Evolutionary conservation across 2,888 invertebrate genomes (phyloP).

Genomic region (Microctonus hyperodae): DNA sequence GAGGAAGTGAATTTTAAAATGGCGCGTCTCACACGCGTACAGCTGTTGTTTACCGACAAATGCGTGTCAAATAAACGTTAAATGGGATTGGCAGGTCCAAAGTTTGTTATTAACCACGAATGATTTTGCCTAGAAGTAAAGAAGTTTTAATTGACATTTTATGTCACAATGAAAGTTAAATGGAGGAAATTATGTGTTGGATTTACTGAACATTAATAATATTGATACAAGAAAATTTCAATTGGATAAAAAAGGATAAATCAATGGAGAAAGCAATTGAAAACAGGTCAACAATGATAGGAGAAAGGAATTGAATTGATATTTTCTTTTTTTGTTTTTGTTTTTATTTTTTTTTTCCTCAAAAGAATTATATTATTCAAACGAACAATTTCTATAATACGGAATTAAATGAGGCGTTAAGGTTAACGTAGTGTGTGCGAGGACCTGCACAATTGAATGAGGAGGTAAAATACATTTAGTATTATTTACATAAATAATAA

Average conservation of each 20-base stretch:
- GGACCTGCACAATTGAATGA: neutral
- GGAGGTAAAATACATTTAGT: neutral
- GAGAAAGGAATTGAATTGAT: constrained; percentile 38
- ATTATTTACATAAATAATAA: neutral
- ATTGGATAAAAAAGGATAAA: constrained; percentile 26
- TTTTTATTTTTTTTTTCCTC: no score
- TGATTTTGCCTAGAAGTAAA: constrained; percentile 12
- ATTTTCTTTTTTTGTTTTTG: no score
- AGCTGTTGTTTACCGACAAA: constrained; percentile 62
- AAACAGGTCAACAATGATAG: constrained; percentile 38
- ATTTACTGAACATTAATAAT: constrained; percentile 13
- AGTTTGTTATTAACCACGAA: constrained; percentile 25
- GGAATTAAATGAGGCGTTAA: constrained; percentile 13
- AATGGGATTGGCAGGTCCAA: constrained; percentile 30
- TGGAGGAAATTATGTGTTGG: constrained; percentile 11
- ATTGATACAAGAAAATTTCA: constrained; percentile 24
- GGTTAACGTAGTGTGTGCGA: constrained; percentile 15
- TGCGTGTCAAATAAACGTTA: constrained; percentile 44
- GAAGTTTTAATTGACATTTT: neutral
- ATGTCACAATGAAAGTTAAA: constrained; percentile 11
- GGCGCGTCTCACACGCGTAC: constrained; percentile 48
- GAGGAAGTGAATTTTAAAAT: constrained; percentile 42
- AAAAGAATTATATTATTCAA: constrained; percentile 16
- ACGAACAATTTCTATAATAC: constrained; percentile 20
- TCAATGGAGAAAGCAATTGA: constrained; percentile 41